Evolutionary conservation across 1,140 invertebrate genomes (phyloP).

Genomic region (Bombus haemorrhoidalis): DNA sequence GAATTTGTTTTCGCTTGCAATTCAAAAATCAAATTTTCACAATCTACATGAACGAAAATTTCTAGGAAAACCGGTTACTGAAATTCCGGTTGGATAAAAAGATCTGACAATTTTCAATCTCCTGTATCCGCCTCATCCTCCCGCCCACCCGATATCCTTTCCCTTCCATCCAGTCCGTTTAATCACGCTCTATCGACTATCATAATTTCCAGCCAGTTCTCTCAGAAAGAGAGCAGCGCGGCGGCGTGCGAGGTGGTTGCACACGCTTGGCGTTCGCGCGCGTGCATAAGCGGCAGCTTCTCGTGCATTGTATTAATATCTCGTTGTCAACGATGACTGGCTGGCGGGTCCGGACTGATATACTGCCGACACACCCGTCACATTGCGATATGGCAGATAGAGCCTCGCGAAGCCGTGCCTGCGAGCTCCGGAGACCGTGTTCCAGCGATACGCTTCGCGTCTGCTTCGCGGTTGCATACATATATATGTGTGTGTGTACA

Average conservation of each 20-base stretch:
- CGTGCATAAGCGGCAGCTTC: conserved; percentile 30
- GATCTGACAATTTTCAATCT: neutral
- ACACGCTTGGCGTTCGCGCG: conserved; percentile 1
- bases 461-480: neutral
- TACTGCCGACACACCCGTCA: conserved; percentile 71
- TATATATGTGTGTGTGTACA: no score
- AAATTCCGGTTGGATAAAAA: neutral
- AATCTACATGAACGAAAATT: no score
- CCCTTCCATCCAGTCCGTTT: conserved; percentile 16
- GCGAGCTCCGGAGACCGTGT: conserved; percentile 17
- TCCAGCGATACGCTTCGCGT: neutral
- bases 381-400: conserved; percentile 69
- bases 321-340: conserved; percentile 67
- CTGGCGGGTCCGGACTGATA: conserved; percentile 60
- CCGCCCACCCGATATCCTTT: neutral
- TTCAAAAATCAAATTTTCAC: no score
- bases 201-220: conserved; percentile 14
- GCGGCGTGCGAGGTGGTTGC: neutral
- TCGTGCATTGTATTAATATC: conserved; percentile 70
- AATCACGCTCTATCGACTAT: conserved; percentile 39
- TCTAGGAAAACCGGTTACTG: no score
- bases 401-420: conserved; percentile 44
- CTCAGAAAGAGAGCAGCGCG: conserved; percentile 5
- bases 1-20: neutral
- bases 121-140: neutral